phyloP scores from a whole-genome alignment of 2,797 vertebrate species.

The Picus viridis region DNA sequence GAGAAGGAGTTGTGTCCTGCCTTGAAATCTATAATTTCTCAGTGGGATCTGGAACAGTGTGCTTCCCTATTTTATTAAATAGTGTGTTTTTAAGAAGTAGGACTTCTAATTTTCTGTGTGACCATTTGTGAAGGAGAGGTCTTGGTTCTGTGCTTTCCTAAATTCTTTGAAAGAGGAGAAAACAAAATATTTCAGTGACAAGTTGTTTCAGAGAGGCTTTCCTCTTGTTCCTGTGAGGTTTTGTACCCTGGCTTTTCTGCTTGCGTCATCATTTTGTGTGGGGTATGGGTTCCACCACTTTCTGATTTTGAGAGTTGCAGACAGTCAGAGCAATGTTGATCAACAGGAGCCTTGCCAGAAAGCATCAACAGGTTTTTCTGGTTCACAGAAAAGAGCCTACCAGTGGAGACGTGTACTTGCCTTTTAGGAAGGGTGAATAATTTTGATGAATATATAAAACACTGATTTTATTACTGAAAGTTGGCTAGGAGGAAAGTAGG shows the following conservation, averaged over 20 bases:
- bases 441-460: not conserved
- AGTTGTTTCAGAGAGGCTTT: not conserved
- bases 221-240: not conserved
- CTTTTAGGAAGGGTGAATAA: not conserved
- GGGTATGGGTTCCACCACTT: not conserved
- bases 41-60: not conserved
- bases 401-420: not conserved
- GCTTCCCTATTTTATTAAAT: not conserved
- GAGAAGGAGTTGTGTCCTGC: not conserved
- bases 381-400: not conserved
- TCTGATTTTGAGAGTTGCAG: not conserved
- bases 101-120: not conserved
- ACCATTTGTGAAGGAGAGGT: not conserved
- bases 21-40: not conserved
- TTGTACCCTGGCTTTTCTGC: not conserved
- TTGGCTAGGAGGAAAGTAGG: not conserved
- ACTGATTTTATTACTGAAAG: not conserved
- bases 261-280: not conserved
- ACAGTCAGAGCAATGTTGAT: not conserved
- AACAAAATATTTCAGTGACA: not conserved
- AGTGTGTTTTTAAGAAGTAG: not conserved
- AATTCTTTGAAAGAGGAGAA: not conserved
- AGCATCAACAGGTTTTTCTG: not conserved
- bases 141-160: not conserved
- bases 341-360: not conserved